A percentile compares a stretch with the other conserved stretches of the same genome.
Conservation (phyloP, 2,888 invertebrate species). For the Theodoxus fluviatilis region DNA sequence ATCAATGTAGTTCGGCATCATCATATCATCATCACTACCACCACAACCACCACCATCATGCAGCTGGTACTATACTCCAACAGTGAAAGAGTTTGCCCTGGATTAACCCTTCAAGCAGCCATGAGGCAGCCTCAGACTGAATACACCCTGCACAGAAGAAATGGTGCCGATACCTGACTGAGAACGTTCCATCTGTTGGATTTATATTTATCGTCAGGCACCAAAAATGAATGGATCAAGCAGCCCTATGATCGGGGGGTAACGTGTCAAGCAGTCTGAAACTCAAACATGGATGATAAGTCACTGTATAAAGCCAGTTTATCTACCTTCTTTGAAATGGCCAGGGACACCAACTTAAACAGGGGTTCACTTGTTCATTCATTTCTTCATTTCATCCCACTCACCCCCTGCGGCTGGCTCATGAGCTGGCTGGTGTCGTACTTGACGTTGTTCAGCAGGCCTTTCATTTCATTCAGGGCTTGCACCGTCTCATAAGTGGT, state of each 20-base stretch:
- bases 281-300: too few relatives aligned
- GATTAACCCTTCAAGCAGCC: neutral
- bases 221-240: too few relatives aligned
- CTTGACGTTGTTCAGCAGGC: constrained; percentile 43
- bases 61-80: neutral
- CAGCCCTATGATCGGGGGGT: too few relatives aligned
- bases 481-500: constrained; percentile 39
- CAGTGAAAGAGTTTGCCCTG: neutral
- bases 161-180: too few relatives aligned
- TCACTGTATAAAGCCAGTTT: too few relatives aligned
- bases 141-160: neutral
- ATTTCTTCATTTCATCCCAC: neutral
- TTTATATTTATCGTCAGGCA: too few relatives aligned
- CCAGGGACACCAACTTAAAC: neutral
- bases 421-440: constrained; percentile 42
- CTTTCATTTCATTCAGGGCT: constrained; percentile 51
- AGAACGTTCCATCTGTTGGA: too few relatives aligned
- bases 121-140: neutral
- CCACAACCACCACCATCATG: neutral
- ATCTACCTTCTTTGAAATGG: too few relatives aligned
- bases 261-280: too few relatives aligned
- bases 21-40: constrained; percentile 7
- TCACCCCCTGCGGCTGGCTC: constrained; percentile 43
- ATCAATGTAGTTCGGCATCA: neutral
- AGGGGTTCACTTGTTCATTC: too few relatives aligned